A percentile compares a stretch with the other conserved stretches of the same genome.
Evolutionary conservation across 1,140 invertebrate species (phyloP).

Genomic region (Cydia amplana): DNA sequence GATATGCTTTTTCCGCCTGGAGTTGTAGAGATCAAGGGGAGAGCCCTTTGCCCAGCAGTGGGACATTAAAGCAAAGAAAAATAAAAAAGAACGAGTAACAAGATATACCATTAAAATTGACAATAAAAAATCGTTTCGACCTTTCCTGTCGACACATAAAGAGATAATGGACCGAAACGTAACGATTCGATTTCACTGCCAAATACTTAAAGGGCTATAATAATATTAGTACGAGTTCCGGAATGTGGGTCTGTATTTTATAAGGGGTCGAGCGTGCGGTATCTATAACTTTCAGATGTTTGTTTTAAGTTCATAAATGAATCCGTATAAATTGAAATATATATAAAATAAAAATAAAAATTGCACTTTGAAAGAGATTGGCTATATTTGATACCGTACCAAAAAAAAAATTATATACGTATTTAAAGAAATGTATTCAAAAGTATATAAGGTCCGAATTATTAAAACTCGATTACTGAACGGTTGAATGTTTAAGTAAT

Average conservation of each 20-base stretch:
- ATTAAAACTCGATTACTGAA: no score
- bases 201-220: conserved; percentile 23
- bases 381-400: no score
- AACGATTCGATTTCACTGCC: conserved; percentile 22
- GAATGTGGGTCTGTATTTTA: not conserved
- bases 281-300: not conserved
- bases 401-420: no score
- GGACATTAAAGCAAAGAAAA: no score
- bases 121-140: conserved; percentile 12
- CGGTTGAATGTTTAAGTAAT: no score
- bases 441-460: no score
- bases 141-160: conserved; percentile 18
- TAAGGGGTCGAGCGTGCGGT: not conserved
- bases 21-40: no score
- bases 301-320: not conserved
- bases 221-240: conserved; percentile 3
- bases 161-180: conserved; percentile 20
- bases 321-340: not conserved
- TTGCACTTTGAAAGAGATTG: no score
- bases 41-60: no score
- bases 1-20: no score
- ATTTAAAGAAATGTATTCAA: no score
- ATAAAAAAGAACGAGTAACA: not conserved
- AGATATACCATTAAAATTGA: conserved; percentile 9
- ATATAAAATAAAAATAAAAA: no score